Conservation (phyloP, 2,113 vertebrate genomes). For the Callaeas wilsoni region DNA sequence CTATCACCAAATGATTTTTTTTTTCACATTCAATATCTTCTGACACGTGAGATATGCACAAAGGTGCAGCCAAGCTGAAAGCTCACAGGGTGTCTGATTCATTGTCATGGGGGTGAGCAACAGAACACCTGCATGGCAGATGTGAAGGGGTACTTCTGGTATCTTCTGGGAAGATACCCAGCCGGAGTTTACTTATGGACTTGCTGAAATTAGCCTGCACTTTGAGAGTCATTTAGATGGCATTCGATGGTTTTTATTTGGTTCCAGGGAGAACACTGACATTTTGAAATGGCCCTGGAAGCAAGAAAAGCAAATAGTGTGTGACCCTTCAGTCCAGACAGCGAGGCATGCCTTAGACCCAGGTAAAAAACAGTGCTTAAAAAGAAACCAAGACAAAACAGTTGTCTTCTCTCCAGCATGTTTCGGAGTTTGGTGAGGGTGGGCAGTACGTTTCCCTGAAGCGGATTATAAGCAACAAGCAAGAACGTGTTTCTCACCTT, state of each 20-base stretch:
- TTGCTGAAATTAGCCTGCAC: conserved; percentile 56
- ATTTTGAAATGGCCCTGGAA: conserved; percentile 63
- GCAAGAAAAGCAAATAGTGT: conserved; percentile 47
- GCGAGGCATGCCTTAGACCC: background rate
- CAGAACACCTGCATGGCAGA: conserved; percentile 33
- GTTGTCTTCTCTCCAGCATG: background rate
- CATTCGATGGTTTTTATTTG: conserved; percentile 53
- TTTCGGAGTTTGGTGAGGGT: background rate
- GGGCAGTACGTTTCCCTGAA: background rate
- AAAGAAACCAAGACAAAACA: background rate
- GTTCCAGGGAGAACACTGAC: conserved; percentile 41
- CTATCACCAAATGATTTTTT: background rate
- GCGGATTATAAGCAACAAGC: background rate
- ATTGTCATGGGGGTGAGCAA: background rate
- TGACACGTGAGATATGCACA: background rate
- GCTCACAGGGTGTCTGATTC: background rate
- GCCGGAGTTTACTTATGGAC: conserved; percentile 55
- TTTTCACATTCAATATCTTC: background rate
- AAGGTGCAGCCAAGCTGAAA: background rate
- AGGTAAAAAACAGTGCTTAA: background rate
- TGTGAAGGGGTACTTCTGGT: conserved; percentile 18
- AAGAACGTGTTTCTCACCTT: background rate
- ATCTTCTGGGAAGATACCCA: background rate
- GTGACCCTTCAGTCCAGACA: conserved; percentile 9
- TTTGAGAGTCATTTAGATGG: conserved; percentile 51